Percentiles rank a stretch among this genome's conserved stretches.
Conservation (phyloP, 2,888 invertebrate species). For the Stenotaenia linearis region DNA sequence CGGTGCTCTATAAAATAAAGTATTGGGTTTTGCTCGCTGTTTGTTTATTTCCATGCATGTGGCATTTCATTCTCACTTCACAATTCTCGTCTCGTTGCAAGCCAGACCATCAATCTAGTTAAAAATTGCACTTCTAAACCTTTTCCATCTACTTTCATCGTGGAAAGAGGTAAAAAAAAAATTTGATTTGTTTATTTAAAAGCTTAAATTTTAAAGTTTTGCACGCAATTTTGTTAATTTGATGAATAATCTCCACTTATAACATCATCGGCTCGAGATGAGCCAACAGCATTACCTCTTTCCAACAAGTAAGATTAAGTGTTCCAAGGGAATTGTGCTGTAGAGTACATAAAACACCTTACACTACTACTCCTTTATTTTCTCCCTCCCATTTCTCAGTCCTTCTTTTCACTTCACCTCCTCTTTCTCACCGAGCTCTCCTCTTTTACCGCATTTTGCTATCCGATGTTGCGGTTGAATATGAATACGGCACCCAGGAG, state of each 20-base stretch:
- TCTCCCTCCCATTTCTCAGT: not conserved
- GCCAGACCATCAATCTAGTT: constrained; percentile 21
- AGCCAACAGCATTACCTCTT: not conserved
- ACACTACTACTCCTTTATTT: not conserved
- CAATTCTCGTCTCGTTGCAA: not conserved
- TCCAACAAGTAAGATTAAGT: not conserved
- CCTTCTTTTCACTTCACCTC: not conserved
- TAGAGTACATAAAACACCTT: not conserved
- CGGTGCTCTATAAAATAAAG: not conserved
- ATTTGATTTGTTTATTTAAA: not conserved
- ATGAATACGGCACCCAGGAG: constrained; percentile 17
- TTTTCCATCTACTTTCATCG: not conserved
- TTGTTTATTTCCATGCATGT: constrained; percentile 1
- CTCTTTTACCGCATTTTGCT: not conserved
- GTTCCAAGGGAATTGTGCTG: not conserved
- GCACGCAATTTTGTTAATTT: not conserved
- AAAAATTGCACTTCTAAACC: not conserved
- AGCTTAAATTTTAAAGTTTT: not conserved
- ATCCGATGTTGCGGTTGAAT: constrained; percentile 24
- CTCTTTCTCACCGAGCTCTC: not conserved
- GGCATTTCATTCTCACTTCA: constrained; percentile 21
- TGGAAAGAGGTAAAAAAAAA: not conserved
- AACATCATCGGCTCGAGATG: not conserved
- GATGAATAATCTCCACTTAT: constrained; percentile 5
- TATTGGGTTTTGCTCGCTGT: not conserved